Conservation (phyloP, 1,140 invertebrate species). For the Ips typographus region DNA sequence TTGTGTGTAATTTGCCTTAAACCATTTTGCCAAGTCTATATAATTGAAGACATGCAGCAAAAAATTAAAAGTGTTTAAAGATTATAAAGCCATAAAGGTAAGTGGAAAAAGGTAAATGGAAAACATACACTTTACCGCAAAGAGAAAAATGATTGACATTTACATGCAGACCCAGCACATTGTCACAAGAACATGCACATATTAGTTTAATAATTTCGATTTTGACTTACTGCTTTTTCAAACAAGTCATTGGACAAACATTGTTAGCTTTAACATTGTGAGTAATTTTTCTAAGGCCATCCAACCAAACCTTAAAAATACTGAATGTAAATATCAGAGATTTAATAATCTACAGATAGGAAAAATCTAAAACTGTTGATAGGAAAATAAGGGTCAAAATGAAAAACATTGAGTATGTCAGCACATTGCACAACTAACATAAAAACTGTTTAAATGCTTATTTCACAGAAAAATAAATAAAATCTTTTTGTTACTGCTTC, state of each 20-base stretch:
- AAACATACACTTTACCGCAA: no score
- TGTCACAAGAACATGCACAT: constrained; percentile 33
- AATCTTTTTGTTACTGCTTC: no score
- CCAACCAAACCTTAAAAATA: constrained; percentile 85
- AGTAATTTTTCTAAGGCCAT: constrained; percentile 90
- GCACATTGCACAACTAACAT: no score
- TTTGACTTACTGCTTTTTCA: constrained; percentile 97
- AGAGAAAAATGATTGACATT: not conserved
- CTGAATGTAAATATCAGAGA: not conserved
- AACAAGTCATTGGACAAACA: constrained; percentile 96
- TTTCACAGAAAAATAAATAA: no score
- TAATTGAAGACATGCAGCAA: constrained; percentile 51
- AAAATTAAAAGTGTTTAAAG: constrained; percentile 34
- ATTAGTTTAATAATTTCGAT: constrained; percentile 8
- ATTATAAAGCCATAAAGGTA: constrained; percentile 10
- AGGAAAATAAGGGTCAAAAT: no score
- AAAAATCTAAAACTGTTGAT: no score
- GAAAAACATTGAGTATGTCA: no score
- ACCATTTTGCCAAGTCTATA: constrained; percentile 88
- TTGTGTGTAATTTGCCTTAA: constrained; percentile 92
- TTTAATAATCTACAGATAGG: constrained; percentile 25
- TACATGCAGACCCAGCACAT: constrained; percentile 9
- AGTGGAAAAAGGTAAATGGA: not conserved
- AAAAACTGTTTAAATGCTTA: no score
- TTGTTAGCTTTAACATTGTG: constrained; percentile 99